Evolutionary conservation across 2,797 vertebrate species (phyloP).

Genomic region (Alauda arvensis): DNA sequence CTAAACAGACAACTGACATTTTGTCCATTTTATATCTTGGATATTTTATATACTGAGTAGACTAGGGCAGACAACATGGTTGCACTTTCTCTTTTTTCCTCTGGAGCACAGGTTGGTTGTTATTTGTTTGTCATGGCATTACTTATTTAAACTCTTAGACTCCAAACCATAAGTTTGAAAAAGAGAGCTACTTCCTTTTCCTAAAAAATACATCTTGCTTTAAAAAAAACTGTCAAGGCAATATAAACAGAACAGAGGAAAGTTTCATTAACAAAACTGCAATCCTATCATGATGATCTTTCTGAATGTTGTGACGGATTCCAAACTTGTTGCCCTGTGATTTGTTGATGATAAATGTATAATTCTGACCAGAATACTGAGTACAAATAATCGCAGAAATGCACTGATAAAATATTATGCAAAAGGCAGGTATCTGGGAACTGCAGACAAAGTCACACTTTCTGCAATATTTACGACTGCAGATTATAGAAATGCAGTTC

Average conservation of each 20-base stretch:
- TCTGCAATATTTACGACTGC: background rate
- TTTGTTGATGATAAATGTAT: background rate
- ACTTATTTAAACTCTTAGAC: background rate
- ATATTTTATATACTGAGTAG: background rate
- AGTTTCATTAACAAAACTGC: conserved; percentile 32
- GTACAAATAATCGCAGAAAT: conserved; percentile 3
- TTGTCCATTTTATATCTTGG: background rate
- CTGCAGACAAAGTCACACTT: background rate
- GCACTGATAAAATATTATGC: conserved; percentile 1
- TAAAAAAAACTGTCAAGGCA: background rate
- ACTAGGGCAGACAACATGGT: background rate
- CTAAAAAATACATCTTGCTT: conserved; percentile 16
- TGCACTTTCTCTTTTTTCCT: background rate
- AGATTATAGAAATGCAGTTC: background rate
- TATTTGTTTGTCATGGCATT: background rate
- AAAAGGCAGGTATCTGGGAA: background rate
- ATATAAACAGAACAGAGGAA: conserved; percentile 5
- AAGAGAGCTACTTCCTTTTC: conserved; percentile 7
- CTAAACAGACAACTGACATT: accelerated
- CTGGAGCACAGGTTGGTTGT: background rate
- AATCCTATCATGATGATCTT: conserved; percentile 7
- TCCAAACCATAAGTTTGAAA: conserved; percentile 12
- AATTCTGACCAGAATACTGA: background rate
- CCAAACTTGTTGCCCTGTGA: background rate
- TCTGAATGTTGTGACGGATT: background rate